Conservation (phyloP, 2,888 invertebrate genomes). For the Drosophila ezoana region DNA sequence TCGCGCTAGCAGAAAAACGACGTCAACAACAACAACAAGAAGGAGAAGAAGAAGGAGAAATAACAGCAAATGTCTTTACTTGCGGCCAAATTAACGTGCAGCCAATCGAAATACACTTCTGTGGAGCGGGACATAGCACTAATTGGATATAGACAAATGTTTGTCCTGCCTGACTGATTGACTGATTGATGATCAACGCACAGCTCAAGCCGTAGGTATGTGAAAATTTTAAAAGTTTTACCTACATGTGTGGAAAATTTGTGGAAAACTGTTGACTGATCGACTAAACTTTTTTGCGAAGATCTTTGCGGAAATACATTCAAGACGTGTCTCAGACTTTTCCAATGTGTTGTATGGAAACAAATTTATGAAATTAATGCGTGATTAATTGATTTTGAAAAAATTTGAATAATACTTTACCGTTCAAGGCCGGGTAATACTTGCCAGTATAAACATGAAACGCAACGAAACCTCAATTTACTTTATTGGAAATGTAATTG, state of each 20-base stretch:
- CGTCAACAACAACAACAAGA: constrained; percentile 20
- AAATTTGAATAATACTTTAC: too few species aligned
- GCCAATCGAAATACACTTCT: constrained; percentile 33
- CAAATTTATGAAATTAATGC: too few species aligned
- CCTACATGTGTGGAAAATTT: neutral
- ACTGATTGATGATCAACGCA: neutral
- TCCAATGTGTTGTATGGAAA: too few species aligned
- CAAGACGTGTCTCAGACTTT: too few species aligned
- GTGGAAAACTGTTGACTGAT: neutral
- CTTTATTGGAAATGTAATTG: constrained; percentile 1
- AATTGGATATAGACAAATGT: neutral
- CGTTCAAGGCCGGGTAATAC: too few species aligned
- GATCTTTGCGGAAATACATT: too few species aligned
- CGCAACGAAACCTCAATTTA: neutral
- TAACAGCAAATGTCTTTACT: constrained; percentile 40
- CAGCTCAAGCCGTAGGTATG: neutral
- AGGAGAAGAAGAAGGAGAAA: constrained; percentile 7
- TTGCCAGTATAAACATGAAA: too few species aligned
- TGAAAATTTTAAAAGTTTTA: neutral
- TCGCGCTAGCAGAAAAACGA: constrained; percentile 36
- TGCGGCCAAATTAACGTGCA: constrained; percentile 42
- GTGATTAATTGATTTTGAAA: too few species aligned
- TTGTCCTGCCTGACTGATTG: neutral
- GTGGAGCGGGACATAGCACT: neutral
- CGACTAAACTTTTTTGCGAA: too few species aligned